Percentiles rank a stretch among this genome's conserved stretches.
Conservation (phyloP, 2,797 vertebrate species). For the Chelonia mydas region DNA sequence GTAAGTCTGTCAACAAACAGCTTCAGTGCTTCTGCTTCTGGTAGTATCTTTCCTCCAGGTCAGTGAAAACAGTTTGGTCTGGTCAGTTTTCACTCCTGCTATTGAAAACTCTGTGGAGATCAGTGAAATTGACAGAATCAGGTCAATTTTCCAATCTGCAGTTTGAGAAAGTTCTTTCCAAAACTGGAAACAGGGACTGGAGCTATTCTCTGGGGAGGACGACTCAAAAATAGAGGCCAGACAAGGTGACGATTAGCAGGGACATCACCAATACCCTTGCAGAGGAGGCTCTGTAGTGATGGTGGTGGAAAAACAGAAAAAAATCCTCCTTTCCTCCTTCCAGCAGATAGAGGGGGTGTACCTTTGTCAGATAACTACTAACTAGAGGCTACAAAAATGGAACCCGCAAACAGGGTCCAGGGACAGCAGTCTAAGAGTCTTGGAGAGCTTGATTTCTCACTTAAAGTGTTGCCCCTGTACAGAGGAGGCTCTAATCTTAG, state of each 20-base stretch:
- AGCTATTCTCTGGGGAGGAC: background rate
- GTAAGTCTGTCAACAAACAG: background rate
- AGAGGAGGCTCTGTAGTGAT: background rate
- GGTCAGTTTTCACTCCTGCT: background rate
- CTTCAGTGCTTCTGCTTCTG: background rate
- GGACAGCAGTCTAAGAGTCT: background rate
- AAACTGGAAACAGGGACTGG: background rate
- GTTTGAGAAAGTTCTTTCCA: background rate
- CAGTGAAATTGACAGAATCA: background rate
- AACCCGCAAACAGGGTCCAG: background rate
- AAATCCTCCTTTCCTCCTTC: background rate
- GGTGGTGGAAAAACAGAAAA: background rate
- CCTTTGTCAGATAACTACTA: background rate
- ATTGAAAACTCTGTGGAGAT: background rate
- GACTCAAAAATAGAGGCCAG: background rate
- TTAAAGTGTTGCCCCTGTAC: background rate
- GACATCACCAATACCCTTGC: background rate
- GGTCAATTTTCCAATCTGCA: background rate
- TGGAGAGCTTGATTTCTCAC: background rate
- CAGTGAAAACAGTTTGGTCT: background rate
- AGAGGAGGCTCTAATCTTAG: background rate
- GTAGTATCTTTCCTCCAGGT: background rate
- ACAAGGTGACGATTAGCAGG: background rate
- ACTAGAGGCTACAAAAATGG: constrained; percentile 2
- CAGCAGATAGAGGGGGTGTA: background rate